Percentiles rank a stretch among this genome's conserved stretches.
Evolutionary conservation across 2,113 vertebrate genomes (phyloP).

Genomic region (Solea solea): DNA sequence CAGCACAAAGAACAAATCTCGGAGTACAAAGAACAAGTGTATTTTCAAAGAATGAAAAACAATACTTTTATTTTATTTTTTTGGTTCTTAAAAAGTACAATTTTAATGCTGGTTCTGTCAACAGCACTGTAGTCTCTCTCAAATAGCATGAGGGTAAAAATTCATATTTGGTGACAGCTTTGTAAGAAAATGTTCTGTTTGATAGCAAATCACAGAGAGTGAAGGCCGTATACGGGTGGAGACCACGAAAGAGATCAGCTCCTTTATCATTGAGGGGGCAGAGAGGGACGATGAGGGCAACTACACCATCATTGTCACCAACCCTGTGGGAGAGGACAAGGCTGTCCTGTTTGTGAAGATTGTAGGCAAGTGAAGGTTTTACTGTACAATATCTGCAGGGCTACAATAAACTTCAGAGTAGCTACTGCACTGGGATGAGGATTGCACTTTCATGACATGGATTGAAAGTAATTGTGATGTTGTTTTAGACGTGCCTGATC

Average conservation of each 20-base stretch:
- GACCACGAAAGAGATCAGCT: conserved; percentile 80
- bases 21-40: no score
- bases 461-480: conserved; percentile 8
- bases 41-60: no score
- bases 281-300: conserved; percentile 85
- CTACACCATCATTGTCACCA: conserved; percentile 88
- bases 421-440: no score
- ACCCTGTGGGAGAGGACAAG: conserved; percentile 87
- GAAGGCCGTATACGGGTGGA: conserved; percentile 85
- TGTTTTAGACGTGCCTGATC: conserved; percentile 87
- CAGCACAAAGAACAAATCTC: no score
- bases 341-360: conserved; percentile 85
- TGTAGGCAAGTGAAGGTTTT: conserved; percentile 80
- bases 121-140: no score
- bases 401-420: no score
- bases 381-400: background rate
- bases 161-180: no score
- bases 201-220: conserved; percentile 69
- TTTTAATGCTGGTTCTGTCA: no score
- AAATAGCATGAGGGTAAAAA: no score
- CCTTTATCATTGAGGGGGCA: conserved; percentile 89
- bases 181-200: conserved; percentile 8
- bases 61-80: no score
- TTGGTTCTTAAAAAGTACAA: no score
- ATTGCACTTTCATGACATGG: background rate